A percentile compares a stretch with the other conserved stretches of the same genome.
These are phyloP conservation scores for Gavia stellata DNA, from an alignment of 2,113 vertebrate species.

Conservation along the genomic window DNA sequence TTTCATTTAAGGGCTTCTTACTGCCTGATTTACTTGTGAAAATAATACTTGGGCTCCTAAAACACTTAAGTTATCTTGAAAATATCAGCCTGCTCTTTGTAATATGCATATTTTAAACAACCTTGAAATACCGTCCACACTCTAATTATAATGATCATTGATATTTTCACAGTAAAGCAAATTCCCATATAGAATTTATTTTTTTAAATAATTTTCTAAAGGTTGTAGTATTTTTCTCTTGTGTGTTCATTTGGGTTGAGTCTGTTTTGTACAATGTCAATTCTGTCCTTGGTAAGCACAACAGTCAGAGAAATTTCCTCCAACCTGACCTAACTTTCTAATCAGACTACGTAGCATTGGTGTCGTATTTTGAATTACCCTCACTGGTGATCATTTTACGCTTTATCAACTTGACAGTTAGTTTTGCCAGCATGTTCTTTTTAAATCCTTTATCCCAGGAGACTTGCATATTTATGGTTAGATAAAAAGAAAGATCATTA, in stretches of 20 bases:
- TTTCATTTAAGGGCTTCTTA: constrained; percentile 47
- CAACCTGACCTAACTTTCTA: constrained; percentile 5
- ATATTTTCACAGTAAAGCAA: background rate
- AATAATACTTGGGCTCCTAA: background rate
- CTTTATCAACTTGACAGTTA: constrained; percentile 28
- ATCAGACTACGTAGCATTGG: constrained; percentile 21
- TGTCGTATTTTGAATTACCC: background rate
- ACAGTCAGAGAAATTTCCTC: background rate
- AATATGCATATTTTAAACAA: background rate
- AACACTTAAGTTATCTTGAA: background rate
- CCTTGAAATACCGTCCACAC: background rate
- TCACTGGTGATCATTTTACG: constrained; percentile 26
- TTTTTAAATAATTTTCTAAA: background rate
- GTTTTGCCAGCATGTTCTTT: constrained; percentile 44
- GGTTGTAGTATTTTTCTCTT: background rate
- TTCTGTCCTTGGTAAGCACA: background rate
- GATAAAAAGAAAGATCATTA: constrained; percentile 65
- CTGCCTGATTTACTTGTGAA: constrained; percentile 3
- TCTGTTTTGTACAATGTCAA: background rate
- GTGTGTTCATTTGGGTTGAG: background rate
- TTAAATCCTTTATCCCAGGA: constrained; percentile 47
- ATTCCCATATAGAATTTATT: background rate
- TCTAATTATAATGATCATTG: background rate
- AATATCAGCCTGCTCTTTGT: background rate
- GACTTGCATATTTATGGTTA: constrained; percentile 35